phyloP scores from a whole-genome alignment of 2,888 invertebrate species.

The Rhamphomyia laevipes region DNA sequence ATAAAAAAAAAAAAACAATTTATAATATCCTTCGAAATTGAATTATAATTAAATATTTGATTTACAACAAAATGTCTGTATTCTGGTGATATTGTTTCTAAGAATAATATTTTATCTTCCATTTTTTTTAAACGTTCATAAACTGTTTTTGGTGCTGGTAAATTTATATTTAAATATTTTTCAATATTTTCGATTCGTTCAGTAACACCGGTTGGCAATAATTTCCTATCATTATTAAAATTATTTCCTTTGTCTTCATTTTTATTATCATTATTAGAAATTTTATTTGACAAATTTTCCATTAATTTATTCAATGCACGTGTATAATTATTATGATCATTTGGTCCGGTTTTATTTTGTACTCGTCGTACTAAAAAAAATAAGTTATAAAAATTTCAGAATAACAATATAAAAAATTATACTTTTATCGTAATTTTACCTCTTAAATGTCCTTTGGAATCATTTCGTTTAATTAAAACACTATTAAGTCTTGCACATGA shows the following conservation, averaged over 20 bases:
- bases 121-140: slow-evolving; percentile 57
- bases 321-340: slow-evolving; percentile 41
- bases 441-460: slow-evolving; percentile 69
- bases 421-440: slow-evolving; percentile 39
- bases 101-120: slow-evolving; percentile 58
- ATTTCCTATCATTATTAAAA: slow-evolving; percentile 6
- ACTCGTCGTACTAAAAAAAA: slow-evolving; percentile 51
- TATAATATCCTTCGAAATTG: not conserved
- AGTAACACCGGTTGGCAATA: slow-evolving; percentile 41
- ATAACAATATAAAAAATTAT: not conserved
- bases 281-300: slow-evolving; percentile 14
- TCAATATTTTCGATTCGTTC: slow-evolving; percentile 58
- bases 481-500: slow-evolving; percentile 70
- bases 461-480: slow-evolving; percentile 54
- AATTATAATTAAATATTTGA: not conserved
- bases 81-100: slow-evolving; percentile 71
- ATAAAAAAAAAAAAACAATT: too few species aligned
- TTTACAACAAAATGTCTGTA: slow-evolving; percentile 57
- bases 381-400: not conserved
- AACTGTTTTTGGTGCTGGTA: slow-evolving; percentile 49
- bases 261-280: slow-evolving; percentile 6
- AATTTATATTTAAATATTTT: slow-evolving; percentile 40
- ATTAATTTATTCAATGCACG: slow-evolving; percentile 40
- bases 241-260: slow-evolving; percentile 8
- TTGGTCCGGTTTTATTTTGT: slow-evolving; percentile 58